Conservation (phyloP, 2,888 invertebrate species). For the Listrodromus nycthemerus region DNA sequence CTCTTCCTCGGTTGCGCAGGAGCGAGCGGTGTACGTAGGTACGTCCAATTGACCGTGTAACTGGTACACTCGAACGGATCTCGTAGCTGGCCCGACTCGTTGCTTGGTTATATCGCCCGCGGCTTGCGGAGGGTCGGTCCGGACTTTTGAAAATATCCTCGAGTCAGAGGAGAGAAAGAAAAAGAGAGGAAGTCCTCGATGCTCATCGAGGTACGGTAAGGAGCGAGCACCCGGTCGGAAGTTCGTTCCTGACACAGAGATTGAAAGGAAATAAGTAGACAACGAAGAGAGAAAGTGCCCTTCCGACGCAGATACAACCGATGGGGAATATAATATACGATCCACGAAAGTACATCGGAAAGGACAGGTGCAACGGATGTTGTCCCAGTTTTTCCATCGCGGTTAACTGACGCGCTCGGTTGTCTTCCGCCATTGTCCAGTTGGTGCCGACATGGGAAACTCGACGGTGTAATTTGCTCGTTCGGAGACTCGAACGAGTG, state of each 20-base stretch:
- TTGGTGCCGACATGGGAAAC: background rate
- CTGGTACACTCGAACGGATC: constrained; percentile 72
- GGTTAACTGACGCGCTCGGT: background rate
- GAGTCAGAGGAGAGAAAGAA: constrained; percentile 10
- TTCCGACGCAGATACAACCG: background rate
- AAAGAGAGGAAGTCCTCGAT: constrained; percentile 32
- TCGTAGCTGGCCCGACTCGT: constrained; percentile 37
- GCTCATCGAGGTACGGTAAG: constrained; percentile 35
- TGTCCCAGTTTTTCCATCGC: background rate
- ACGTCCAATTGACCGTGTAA: constrained; percentile 75
- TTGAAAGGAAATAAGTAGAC: background rate
- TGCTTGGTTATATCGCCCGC: constrained; percentile 48
- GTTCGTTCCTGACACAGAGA: background rate
- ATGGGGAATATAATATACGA: background rate
- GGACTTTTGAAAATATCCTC: constrained; percentile 43
- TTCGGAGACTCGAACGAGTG: no score
- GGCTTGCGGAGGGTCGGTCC: constrained; percentile 53
- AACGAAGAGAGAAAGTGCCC: constrained; percentile 6
- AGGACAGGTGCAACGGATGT: background rate
- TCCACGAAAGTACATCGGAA: background rate
- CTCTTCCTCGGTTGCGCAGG: constrained; percentile 18
- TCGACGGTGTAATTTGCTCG: no score
- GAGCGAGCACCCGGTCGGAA: constrained; percentile 11
- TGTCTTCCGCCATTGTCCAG: background rate
- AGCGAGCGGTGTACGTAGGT: constrained; percentile 62